Base-by-base conservation (phyloP, 2,797 vertebrate species). In the Catamblyrhynchus diadema region DNA sequence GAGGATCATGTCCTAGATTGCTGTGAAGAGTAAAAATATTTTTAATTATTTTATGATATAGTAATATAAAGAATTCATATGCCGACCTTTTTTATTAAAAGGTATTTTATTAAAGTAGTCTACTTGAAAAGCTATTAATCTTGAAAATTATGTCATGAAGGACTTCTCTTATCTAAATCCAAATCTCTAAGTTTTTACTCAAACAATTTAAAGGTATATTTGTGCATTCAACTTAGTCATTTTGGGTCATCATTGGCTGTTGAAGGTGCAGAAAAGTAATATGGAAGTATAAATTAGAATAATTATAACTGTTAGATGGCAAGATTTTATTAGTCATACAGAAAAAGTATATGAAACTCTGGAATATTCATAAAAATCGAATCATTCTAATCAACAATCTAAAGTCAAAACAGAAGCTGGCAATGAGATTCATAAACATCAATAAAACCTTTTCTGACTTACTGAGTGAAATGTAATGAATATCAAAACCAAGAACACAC, bases 1-100 rank as follows among this genome's bases (percentile, higher is more conserved):
- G 97, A n/a, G 98, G 98, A 96, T 99, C 99, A 44, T 99, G 98
- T 90, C 99, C 99, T 96, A 99, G 93, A 91, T 98, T 98, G 95
- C 99, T 99, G 90, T 47, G 88, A 86, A 95, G 77, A 96, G 33
- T 93, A 86, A 70, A 72, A 50, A 27, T 5, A 88, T 33, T 81
- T 67, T 1, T 53, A 88, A 60, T 92, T 64, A 60, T 81, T 90
- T 88, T 64, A 61, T 3, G 2, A 48, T 54, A 2, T 16, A 66
- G 24, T 32, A 85, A 77, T 81, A 61, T 37, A 66, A 69, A 44
- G 2, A 53, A 21, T 4, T 56, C 23, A 71, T 30, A 53, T 10
- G 50, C 21, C 20, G 59, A 50, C 6, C 4, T 44, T 45, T 66
- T 45, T 67, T 23, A 15, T 51, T 66, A 32, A 73, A 50, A 10